These are phyloP conservation scores for Danio jaintianensis DNA, from an alignment of 2,797 vertebrate species.

Conservation along the genomic window DNA sequence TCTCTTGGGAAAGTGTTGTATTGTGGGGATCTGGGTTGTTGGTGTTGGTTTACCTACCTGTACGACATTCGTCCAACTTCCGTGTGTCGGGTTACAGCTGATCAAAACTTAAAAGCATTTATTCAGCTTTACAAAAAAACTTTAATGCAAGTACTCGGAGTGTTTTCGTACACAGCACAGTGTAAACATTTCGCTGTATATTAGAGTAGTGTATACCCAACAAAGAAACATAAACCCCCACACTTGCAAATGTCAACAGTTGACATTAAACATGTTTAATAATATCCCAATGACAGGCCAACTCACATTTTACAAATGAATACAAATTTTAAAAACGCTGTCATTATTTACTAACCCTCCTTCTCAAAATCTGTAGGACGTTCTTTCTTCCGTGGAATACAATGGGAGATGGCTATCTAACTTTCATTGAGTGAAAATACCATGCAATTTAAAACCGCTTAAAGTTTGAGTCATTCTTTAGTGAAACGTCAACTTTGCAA, in stretches of 20 bases:
- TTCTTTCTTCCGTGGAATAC: neutral
- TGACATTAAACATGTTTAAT: neutral
- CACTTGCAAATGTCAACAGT: neutral
- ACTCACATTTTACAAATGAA: neutral
- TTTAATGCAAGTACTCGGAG: neutral
- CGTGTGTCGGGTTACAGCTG: constrained; percentile 55
- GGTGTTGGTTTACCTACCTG: constrained; percentile 57
- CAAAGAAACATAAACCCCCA: neutral
- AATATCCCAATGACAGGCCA: neutral
- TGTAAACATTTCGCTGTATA: neutral
- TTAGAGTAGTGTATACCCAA: neutral
- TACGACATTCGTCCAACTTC: constrained; percentile 48
- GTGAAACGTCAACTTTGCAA: neutral
- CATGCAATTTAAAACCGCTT: neutral
- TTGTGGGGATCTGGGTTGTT: constrained; percentile 10
- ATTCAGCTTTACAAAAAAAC: neutral
- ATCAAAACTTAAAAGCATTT: constrained; percentile 33
- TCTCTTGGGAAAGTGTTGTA: neutral
- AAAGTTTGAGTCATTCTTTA: neutral
- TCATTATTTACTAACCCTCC: neutral
- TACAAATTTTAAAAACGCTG: neutral
- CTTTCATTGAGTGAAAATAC: neutral
- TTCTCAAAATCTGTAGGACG: constrained; percentile 1
- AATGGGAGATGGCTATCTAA: neutral
- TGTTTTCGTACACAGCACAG: neutral